Base-by-base conservation (phyloP, 2,113 vertebrate species). In the Mesembrinibis cayennensis region DNA sequence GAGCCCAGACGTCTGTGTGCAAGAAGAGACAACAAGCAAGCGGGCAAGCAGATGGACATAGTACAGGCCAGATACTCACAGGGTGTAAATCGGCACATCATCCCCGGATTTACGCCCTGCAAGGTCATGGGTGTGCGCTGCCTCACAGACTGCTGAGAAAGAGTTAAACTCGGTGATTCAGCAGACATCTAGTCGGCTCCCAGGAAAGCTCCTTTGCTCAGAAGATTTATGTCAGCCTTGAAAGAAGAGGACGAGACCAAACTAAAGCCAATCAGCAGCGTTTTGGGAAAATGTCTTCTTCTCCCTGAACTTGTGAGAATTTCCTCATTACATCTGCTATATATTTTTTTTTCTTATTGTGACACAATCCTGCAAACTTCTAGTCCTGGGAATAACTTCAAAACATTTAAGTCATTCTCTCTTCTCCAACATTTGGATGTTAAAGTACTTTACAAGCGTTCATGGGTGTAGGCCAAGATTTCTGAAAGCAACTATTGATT, bases 111-210 rank as follows among this genome's bases (percentile, higher is more conserved):
- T 4, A 9, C 1, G 1, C 11, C n/a, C 61, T 49, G 25, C 40
- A 29, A 50, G 44, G 36, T 49, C 30, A 4, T 3, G 20, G 14
- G 10, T 42, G 23, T 11, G 63, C 16, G 17, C 76, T 86, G 82
- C 85, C 63, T 83, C 0, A 1, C 10, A 6, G 56, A 47, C 79
- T 95, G 80, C 72, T 0, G 0, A 44, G 79, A 82, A 91, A 82
- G 77, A 42, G 94, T 95, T 92, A 95, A 95, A 96, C 76, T 78
- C 77, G 55, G 56, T 93, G 95, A 95, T 92, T 95, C 83, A 92
- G 91, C 89, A 97, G 65, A 79, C 89, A 82, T 89, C 80, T 95
- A 81, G 61, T 92, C 2, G 0, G 34, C 81, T 94, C 80, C 55
- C 86, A 87, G 84, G 74, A 95, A 93, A 96, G 77, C 82, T 77